phyloP scores from a whole-genome alignment of 2,113 vertebrate species.

The Orientallactaga bullata region DNA sequence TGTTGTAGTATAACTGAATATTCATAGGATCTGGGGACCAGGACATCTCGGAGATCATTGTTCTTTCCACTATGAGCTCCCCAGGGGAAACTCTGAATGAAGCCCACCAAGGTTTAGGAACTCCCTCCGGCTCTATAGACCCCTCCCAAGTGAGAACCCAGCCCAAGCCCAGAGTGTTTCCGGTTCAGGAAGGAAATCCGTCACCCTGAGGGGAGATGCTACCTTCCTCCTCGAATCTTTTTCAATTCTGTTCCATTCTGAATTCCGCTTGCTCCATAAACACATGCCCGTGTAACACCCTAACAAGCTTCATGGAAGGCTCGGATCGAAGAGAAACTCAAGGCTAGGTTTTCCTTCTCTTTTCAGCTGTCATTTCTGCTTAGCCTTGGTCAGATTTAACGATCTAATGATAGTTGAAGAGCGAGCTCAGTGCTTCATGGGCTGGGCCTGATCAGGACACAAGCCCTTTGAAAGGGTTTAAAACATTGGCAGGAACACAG shows the following conservation, averaged over 20 bases:
- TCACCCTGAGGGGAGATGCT: too few species aligned
- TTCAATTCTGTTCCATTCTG: rapidly evolving
- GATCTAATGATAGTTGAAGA: not conserved
- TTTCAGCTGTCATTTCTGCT: not conserved
- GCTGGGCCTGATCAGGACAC: not conserved
- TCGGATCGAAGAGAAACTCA: rapidly evolving
- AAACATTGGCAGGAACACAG: not conserved
- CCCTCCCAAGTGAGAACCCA: not conserved
- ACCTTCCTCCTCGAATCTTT: not conserved
- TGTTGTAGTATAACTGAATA: too few species aligned
- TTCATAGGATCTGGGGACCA: not conserved
- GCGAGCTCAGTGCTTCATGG: not conserved
- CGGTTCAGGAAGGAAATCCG: rapidly evolving
- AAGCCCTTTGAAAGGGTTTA: rapidly evolving
- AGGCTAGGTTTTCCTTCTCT: too few species aligned
- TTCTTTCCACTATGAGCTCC: not conserved
- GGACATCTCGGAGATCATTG: too few species aligned
- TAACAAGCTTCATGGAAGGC: rapidly evolving
- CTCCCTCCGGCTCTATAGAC: too few species aligned
- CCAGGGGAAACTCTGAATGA: rapidly evolving
- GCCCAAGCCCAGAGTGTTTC: rapidly evolving
- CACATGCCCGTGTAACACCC: rapidly evolving
- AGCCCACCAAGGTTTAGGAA: not conserved
- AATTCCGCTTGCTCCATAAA: not conserved
- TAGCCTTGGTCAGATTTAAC: not conserved